Conservation (phyloP, 2,113 vertebrate genomes). For the Pogona vitticeps region DNA sequence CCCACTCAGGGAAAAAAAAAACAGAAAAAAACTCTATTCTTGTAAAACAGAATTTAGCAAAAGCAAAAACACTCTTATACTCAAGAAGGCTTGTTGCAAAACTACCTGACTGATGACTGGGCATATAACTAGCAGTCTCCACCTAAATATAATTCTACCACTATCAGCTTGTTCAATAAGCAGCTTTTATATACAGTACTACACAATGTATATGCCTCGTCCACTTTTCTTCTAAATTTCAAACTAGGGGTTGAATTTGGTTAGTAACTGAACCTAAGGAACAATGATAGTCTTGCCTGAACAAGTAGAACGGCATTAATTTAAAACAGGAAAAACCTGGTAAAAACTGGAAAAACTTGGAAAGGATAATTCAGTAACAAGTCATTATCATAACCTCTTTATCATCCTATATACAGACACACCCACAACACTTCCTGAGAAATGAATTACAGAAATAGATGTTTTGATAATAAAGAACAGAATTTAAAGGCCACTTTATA, state of each 20-base stretch:
- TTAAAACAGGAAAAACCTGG: conserved; percentile 51
- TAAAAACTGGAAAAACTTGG: conserved; percentile 36
- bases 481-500: neutral
- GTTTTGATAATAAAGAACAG: neutral
- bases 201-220: neutral
- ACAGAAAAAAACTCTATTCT: too few species aligned
- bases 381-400: conserved; percentile 24
- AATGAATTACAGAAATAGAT: neutral
- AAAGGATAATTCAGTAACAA: conserved; percentile 38
- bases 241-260: conserved; percentile 8
- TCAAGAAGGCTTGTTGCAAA: neutral
- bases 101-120: neutral
- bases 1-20: too few species aligned
- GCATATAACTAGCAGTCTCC: neutral
- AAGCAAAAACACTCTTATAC: too few species aligned
- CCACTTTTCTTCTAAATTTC: neutral
- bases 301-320: conserved; percentile 25
- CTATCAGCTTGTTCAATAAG: neutral
- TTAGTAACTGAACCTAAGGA: neutral
- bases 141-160: neutral
- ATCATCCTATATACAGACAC: neutral
- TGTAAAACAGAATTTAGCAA: too few species aligned
- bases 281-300: conserved; percentile 7
- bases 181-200: neutral
- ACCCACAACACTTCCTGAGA: conserved; percentile 18